Percentiles rank a stretch among this genome's conserved stretches.
These are phyloP conservation scores for Spheniscus mendiculus DNA, from an alignment of 2,113 vertebrate species.

Conservation along the genomic window DNA sequence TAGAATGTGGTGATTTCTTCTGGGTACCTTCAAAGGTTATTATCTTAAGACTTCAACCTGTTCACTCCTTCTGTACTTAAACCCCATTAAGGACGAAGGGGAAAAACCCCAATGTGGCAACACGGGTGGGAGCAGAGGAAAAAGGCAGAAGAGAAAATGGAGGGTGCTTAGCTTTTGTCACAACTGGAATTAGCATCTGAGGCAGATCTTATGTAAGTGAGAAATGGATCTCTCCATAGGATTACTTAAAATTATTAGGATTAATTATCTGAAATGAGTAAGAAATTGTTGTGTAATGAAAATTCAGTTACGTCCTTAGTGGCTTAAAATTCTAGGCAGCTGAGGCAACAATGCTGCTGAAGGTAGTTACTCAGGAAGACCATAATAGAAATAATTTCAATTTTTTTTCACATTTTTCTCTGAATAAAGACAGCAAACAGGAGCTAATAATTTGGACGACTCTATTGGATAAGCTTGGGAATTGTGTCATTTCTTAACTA, in stretches of 20 bases:
- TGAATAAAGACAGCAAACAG: not conserved
- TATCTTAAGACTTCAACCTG: not conserved
- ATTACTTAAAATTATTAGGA: not conserved
- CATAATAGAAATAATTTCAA: not conserved
- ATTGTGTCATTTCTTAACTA: not conserved
- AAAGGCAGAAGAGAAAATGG: not conserved
- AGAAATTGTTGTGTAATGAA: not conserved
- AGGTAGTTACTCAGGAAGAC: not conserved
- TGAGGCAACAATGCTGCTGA: fast-evolving
- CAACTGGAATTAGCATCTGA: not conserved
- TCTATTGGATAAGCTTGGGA: not conserved
- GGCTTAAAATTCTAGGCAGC: not conserved
- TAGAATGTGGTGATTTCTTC: not conserved
- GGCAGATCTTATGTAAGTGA: not conserved
- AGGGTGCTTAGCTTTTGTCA: not conserved
- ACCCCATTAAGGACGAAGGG: not conserved
- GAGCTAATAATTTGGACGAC: not conserved
- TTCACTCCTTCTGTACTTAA: not conserved
- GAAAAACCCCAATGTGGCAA: not conserved
- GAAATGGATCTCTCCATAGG: not conserved
- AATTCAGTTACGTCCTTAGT: not conserved
- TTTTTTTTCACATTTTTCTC: not conserved
- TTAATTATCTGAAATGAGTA: not conserved
- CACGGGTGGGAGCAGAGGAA: not conserved
- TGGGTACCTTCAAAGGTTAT: not conserved